Percentiles rank a stretch among this genome's conserved stretches.
Conservation (phyloP, 2,797 vertebrate genomes). For the Acanthurus leucopareius region DNA sequence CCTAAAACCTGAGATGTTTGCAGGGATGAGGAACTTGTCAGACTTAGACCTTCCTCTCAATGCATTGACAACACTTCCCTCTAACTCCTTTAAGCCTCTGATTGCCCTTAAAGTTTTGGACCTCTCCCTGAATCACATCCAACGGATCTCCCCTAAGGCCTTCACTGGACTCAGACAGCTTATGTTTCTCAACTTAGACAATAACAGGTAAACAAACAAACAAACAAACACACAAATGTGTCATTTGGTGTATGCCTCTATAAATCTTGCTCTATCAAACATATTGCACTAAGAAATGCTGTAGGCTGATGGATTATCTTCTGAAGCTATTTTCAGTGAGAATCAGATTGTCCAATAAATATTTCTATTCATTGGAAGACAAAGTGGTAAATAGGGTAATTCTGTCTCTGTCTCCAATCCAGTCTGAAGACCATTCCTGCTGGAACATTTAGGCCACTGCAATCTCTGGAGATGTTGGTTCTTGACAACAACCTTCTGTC, state of each 20-base stretch:
- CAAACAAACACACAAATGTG: background rate
- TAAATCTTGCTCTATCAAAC: background rate
- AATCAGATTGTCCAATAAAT: background rate
- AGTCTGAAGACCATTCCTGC: slow-evolving; percentile 78
- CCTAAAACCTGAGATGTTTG: slow-evolving; percentile 82
- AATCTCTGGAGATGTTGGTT: slow-evolving; percentile 85
- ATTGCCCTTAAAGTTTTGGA: slow-evolving; percentile 85
- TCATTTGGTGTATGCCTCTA: background rate
- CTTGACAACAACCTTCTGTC: slow-evolving; percentile 85
- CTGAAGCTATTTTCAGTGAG: background rate
- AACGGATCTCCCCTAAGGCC: slow-evolving; percentile 79
- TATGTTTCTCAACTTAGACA: slow-evolving; percentile 87
- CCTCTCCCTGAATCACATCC: slow-evolving; percentile 83
- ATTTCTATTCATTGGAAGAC: background rate
- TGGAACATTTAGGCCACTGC: slow-evolving; percentile 75
- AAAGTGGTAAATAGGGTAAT: background rate
- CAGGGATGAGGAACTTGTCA: slow-evolving; percentile 85
- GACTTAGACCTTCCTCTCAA: slow-evolving; percentile 86
- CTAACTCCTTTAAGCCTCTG: slow-evolving; percentile 83
- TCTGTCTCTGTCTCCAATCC: slow-evolving; percentile 20
- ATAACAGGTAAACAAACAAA: slow-evolving; percentile 78
- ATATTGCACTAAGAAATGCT: background rate
- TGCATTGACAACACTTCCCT: slow-evolving; percentile 71
- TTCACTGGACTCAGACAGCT: slow-evolving; percentile 83
- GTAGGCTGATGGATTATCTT: background rate